Base-by-base conservation (phyloP, 2,113 vertebrate genomes). In the Crocuta crocuta region DNA sequence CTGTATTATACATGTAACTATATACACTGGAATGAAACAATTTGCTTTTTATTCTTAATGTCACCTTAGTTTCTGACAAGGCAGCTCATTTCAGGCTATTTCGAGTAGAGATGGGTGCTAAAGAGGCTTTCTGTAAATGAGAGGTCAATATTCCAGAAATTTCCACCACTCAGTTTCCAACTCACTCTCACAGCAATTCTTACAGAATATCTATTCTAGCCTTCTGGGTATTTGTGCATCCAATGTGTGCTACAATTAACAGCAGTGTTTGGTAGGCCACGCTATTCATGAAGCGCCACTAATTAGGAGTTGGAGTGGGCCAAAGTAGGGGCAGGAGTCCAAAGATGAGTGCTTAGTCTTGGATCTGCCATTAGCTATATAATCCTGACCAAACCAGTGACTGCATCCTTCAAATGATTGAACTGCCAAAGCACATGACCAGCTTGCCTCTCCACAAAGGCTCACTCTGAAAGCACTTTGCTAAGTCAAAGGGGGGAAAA, bases 51-150 rank as follows among this genome's bases (percentile, higher is more conserved):
- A 78, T 45, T 83, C 79, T 90, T 84, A 74, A 53, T 43, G 55
- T 76, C 53, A 92, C 48, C n/a, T 88, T 96, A 66, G 91, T 91
- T 94, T 89, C 35, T 88, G 78, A 87, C 11, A 83, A 96, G 53
- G 12, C 53, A 83, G 68, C 53, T 96, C 17, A 50, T 65, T 89
- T 73, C 45, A 79, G 92, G 19, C 83, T 91, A 81, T 48, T 81
- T 78, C 11, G 48, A 92, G 19, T 71, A 92, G 70, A 95, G 90
- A 8, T 86, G 19, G n/a, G 24, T 92, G 88, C 70, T n/a, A 39
- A 91, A 92, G 78, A 92, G 35, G 71, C 33, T 82, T 61, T 26
- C 26, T 63, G n/a, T 83, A 84, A 84, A 48, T 84, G 63, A 92
- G 63, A 73, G 43, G 53, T 8, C 11, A n/a, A 76, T 71, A 92